Conservation (phyloP, 2,797 vertebrate genomes). For the Ispidina picta region DNA sequence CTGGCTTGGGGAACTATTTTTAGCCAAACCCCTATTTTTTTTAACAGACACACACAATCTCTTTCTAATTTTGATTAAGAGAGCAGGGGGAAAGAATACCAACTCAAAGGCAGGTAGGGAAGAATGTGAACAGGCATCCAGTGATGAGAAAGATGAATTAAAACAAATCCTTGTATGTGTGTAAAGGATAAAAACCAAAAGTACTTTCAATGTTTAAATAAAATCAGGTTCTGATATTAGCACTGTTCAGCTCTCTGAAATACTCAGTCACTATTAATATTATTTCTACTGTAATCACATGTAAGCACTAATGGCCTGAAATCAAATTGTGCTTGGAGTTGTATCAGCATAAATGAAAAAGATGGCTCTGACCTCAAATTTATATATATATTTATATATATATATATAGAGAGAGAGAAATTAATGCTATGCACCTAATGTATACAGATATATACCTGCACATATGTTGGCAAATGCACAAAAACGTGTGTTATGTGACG, state of each 20-base stretch:
- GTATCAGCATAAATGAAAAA: not conserved
- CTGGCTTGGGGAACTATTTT: slow-evolving; percentile 78
- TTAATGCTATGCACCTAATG: not conserved
- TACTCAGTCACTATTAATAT: not conserved
- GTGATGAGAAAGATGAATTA: not conserved
- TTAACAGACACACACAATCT: slow-evolving; percentile 26
- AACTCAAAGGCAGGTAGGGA: not conserved
- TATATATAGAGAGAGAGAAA: not conserved
- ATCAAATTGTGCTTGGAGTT: not conserved
- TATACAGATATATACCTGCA: not conserved
- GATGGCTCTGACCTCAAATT: not conserved
- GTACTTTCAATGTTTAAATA: not conserved
- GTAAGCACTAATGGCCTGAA: not conserved
- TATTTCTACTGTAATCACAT: not conserved
- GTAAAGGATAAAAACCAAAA: not conserved
- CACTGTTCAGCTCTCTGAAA: not conserved
- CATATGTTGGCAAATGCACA: not conserved
- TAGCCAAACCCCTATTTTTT: slow-evolving; percentile 61
- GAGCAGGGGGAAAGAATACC: not conserved
- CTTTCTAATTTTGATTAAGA: slow-evolving; percentile 76
- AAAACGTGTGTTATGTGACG: not conserved
- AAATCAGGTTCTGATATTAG: not conserved
- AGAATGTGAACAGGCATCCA: not conserved
- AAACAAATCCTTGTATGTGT: not conserved
- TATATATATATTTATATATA: not conserved